Evolutionary conservation across 2,113 vertebrate genomes (phyloP).

Genomic region (Leptodactylus fuscus): DNA sequence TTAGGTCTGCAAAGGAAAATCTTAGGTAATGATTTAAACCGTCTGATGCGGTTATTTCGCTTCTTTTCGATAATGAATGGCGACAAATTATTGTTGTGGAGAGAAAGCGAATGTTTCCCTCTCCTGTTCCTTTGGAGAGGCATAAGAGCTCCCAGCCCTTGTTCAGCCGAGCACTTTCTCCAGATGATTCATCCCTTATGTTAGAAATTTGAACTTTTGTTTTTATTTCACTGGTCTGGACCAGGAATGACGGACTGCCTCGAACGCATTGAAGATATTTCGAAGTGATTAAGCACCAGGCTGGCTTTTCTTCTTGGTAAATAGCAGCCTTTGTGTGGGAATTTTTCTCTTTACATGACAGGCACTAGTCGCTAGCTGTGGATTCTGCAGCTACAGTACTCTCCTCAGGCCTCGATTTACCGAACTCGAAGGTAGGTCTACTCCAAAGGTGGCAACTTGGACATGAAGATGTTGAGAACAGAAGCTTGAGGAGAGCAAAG

Average conservation of each 20-base stretch:
- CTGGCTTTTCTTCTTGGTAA: not conserved
- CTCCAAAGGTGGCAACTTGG: not conserved
- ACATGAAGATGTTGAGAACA: too few relatives aligned
- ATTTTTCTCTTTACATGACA: not conserved
- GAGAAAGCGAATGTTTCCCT: not conserved
- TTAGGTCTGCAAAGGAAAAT: not conserved
- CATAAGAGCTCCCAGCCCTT: conserved; percentile 18
- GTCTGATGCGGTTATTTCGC: not conserved
- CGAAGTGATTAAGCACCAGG: not conserved
- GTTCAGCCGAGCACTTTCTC: conserved; percentile 7
- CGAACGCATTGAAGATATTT: not conserved
- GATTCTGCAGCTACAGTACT: not conserved
- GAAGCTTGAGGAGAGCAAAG: too few relatives aligned
- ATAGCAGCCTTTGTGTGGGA: not conserved
- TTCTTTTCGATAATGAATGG: not conserved
- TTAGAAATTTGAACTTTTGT: conserved; percentile 50
- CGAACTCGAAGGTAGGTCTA: not conserved
- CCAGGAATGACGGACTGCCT: conserved; percentile 31
- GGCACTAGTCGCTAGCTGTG: not conserved
- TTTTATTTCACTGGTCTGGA: conserved; percentile 45
- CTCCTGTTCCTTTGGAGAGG: not conserved
- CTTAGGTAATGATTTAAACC: not conserved
- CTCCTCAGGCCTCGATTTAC: too few relatives aligned
- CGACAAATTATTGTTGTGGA: not conserved
- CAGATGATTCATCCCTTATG: conserved; percentile 51